Evolutionary conservation across 2,888 invertebrate genomes (phyloP), one percentile per base, ranked within the genome.

Genomic region (Plagodis dolabraria): DNA sequence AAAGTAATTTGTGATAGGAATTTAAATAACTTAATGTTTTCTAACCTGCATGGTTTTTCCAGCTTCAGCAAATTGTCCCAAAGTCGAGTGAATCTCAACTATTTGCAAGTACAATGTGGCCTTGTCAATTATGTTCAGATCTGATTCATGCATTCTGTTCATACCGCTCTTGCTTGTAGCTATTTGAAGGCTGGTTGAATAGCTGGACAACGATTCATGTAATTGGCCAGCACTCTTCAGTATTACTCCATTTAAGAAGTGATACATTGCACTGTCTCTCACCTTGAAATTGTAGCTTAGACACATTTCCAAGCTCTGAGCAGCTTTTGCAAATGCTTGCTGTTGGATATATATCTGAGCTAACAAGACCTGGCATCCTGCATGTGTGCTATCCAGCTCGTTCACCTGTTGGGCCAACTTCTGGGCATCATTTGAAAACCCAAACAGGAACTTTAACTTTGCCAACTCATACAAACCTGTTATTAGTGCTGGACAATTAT

Each of bases 281-380:
- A 99, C 96, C 86, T 97, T 96, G 80, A 99, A 99, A 85, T 99
- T 97, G 77, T 97, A 96, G 77, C 98, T 98, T 10, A 99, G 90
- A 57, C 97, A 98, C 67, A 97, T 94, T 87, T 99, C 99, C 47
- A 99, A 89, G 56, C 96, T 96, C 81, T 98, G 97, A 9, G 96
- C 94, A 0, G 99, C 99, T 77, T 96, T 94, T 12, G 96, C 94
- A 73, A 94, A 97, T 47, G 94, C 92, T 43, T 94, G 93, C 75
- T 95, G 95, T 59, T 95, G 94, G 6, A 98, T 94, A 68, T 96
- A 95, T 53, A 98, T 96, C 84, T 97, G 96, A 0, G 99, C 97
- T 89, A 98, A 94, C 8, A 99, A 88, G 1, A 99, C 92, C 84
- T 98, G 96, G 10, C 96, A 97, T 54, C 97, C 96, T 0, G 96